Evolutionary conservation across 2,797 vertebrate genomes (phyloP).

Genomic region (Oreonectes daqikongensis): DNA sequence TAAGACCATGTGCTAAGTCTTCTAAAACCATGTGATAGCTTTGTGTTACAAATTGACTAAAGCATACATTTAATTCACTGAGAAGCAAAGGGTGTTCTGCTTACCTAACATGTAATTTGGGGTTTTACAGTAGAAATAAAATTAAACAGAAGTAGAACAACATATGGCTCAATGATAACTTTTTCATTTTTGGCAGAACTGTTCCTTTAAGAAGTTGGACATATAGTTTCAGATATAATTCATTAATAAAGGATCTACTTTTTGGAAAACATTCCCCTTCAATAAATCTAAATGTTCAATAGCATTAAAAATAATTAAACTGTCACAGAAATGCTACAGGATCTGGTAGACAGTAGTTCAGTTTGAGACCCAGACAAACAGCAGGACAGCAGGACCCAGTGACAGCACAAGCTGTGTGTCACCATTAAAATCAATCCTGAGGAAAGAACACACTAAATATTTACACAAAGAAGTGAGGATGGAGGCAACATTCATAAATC

Average conservation of each 20-base stretch:
- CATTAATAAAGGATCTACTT: not conserved
- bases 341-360: not conserved
- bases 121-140: not conserved
- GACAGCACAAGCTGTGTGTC: constrained; percentile 56
- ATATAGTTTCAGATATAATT: not conserved
- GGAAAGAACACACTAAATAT: constrained; percentile 56
- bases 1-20: no score
- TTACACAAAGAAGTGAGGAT: constrained; percentile 49
- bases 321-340: not conserved
- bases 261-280: constrained; percentile 1
- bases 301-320: not conserved
- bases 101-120: not conserved
- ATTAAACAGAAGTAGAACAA: not conserved
- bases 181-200: no score
- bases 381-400: constrained; percentile 43
- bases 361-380: constrained; percentile 25
- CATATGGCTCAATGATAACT: not conserved
- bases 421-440: constrained; percentile 56
- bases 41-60: no score
- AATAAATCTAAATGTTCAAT: not conserved
- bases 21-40: no score
- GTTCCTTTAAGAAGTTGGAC: no score
- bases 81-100: not conserved
- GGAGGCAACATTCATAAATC: constrained; percentile 35
- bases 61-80: not conserved